These are phyloP conservation scores for Exaiptasia diaphana DNA, from an alignment of 64 coral and sea anemone species.

Conservation along the genomic window DNA sequence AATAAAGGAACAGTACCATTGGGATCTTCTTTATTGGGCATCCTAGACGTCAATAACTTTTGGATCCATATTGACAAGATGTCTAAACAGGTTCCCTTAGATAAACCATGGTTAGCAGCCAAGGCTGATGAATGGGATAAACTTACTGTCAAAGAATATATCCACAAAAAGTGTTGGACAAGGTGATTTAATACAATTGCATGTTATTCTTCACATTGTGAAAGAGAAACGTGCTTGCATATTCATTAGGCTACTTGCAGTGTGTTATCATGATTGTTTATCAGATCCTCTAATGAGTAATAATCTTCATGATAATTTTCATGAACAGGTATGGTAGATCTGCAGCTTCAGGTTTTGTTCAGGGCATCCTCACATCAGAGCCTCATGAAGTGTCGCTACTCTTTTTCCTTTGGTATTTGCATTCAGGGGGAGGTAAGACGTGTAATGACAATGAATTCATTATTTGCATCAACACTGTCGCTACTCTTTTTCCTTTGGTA, in stretches of 20 bases:
- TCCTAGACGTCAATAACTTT: conserved; percentile 65
- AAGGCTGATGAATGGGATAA: conserved; percentile 58
- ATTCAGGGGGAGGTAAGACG: conserved; percentile 52
- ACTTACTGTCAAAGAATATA: conserved; percentile 65
- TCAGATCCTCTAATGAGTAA: too few species aligned
- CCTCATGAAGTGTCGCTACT: conserved; percentile 52
- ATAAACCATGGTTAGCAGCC: conserved; percentile 53
- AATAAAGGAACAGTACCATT: conserved; percentile 42
- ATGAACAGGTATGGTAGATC: background rate
- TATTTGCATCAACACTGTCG: background rate
- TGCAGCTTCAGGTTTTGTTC: conserved; percentile 33
- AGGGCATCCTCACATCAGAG: conserved; percentile 58
- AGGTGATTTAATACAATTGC: background rate
- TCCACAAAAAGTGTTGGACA: conserved; percentile 81
- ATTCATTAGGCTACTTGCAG: background rate
- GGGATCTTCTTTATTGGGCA: conserved; percentile 42
- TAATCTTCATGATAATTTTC: too few species aligned
- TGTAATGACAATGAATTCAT: background rate
- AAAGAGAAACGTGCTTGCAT: background rate
- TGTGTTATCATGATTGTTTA: too few species aligned
- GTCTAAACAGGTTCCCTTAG: conserved; percentile 49
- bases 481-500: background rate
- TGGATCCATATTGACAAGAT: conserved; percentile 69
- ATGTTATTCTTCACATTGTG: background rate
- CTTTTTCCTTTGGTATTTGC: conserved; percentile 69